Evolutionary conservation across 2,113 vertebrate genomes (phyloP).

Genomic region (Triplophysa tibetana): DNA sequence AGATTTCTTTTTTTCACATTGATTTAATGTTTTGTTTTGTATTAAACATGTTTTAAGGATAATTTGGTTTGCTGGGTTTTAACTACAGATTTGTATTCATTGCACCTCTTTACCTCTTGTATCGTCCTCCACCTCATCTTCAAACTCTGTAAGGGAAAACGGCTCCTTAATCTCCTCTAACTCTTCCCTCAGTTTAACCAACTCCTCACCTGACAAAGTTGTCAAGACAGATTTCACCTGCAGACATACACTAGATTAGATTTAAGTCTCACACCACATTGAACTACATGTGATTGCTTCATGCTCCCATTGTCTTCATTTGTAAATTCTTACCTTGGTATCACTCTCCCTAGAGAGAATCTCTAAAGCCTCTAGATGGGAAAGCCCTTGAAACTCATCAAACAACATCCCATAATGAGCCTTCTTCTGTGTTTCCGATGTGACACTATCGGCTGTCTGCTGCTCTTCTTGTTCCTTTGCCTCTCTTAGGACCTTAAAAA

Average conservation of each 20-base stretch:
- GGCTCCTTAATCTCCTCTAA: slow-evolving; percentile 83
- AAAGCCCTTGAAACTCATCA: slow-evolving; percentile 95
- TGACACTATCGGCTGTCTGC: slow-evolving; percentile 72
- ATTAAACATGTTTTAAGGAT: background rate
- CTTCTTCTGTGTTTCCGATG: slow-evolving; percentile 79
- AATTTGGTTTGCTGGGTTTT: background rate
- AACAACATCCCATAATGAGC: slow-evolving; percentile 95
- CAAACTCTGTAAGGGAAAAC: slow-evolving; percentile 90
- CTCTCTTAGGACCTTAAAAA: slow-evolving; percentile 85
- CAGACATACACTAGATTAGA: slow-evolving; percentile 14
- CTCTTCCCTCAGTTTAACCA: slow-evolving; percentile 75
- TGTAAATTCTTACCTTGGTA: slow-evolving; percentile 79
- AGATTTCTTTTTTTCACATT: background rate
- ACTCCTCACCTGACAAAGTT: slow-evolving; percentile 83
- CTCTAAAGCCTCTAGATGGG: slow-evolving; percentile 95
- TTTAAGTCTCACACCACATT: background rate
- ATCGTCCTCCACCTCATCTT: slow-evolving; percentile 90
- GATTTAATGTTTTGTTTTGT: background rate
- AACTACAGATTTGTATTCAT: background rate
- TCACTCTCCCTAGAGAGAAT: slow-evolving; percentile 94
- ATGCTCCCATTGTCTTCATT: too few species aligned
- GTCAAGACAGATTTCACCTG: slow-evolving; percentile 87
- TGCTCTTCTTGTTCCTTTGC: slow-evolving; percentile 92
- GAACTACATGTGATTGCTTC: background rate
- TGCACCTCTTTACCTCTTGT: slow-evolving; percentile 72